These are phyloP conservation scores for Busseola fusca DNA, from an alignment of 2,888 invertebrate species.

Conservation along the genomic window DNA sequence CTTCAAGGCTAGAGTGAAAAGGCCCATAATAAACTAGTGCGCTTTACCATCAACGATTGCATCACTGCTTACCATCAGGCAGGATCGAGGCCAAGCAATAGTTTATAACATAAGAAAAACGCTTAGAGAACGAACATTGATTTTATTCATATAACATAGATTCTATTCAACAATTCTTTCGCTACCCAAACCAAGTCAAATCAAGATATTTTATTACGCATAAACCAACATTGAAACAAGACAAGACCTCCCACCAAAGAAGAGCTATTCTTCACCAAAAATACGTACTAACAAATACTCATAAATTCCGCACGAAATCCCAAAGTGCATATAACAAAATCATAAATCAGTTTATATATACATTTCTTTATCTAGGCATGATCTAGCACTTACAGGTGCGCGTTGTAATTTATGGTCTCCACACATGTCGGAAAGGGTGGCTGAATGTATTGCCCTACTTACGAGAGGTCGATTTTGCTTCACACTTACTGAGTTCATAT, in stretches of 20 bases:
- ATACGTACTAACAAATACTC: slow-evolving; percentile 11
- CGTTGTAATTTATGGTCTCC: slow-evolving; percentile 80
- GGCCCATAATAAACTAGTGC: too few relatives aligned
- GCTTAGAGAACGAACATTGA: too few relatives aligned
- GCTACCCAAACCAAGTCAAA: not conserved
- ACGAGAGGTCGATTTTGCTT: slow-evolving; percentile 76
- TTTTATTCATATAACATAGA: too few relatives aligned
- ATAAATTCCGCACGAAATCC: slow-evolving; percentile 49
- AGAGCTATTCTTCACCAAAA: slow-evolving; percentile 13
- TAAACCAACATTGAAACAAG: too few relatives aligned
- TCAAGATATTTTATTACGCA: too few relatives aligned
- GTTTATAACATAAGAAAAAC: too few relatives aligned
- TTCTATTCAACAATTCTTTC: too few relatives aligned
- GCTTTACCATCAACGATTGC: too few relatives aligned
- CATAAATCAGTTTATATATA: slow-evolving; percentile 76
- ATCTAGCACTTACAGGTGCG: slow-evolving; percentile 85
- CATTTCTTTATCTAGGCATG: slow-evolving; percentile 82
- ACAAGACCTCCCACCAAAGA: not conserved
- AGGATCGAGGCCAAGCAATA: too few relatives aligned
- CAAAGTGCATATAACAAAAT: slow-evolving; percentile 63
- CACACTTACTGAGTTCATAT: slow-evolving; percentile 66
- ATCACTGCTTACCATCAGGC: too few relatives aligned
- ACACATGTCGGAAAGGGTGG: slow-evolving; percentile 80
- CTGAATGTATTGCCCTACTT: slow-evolving; percentile 83
- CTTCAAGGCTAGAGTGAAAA: too few relatives aligned